phyloP scores from a whole-genome alignment of 1,140 invertebrate species.

The Bombus vancouverensis region DNA sequence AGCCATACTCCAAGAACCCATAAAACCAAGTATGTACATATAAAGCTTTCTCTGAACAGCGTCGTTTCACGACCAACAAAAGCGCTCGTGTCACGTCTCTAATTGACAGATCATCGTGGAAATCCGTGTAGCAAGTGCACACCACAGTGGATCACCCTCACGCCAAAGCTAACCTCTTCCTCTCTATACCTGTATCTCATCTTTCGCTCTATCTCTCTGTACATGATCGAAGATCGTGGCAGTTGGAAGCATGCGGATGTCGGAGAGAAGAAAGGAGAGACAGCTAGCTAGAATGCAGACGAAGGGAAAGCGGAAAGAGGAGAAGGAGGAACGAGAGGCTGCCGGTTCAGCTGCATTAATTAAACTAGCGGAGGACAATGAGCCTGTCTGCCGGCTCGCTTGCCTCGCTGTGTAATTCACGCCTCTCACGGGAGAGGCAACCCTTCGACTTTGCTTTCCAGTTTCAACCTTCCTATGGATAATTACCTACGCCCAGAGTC shows the following conservation, averaged over 20 bases:
- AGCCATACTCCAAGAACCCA: too few relatives aligned
- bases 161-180: not conserved
- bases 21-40: too few relatives aligned
- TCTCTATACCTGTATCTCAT: not conserved
- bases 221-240: slow-evolving; percentile 27
- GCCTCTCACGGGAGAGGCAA: slow-evolving; percentile 73
- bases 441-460: slow-evolving; percentile 72
- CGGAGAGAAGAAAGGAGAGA: slow-evolving; percentile 13
- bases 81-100: not conserved
- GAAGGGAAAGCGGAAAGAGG: slow-evolving; percentile 13
- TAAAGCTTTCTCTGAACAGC: too few relatives aligned
- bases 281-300: slow-evolving; percentile 3
- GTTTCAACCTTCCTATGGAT: slow-evolving; percentile 70
- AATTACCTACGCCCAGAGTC: slow-evolving; percentile 66
- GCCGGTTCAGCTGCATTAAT: slow-evolving; percentile 75
- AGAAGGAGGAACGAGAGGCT: slow-evolving; percentile 56
- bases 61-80: too few relatives aligned
- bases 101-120: slow-evolving; percentile 17
- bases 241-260: slow-evolving; percentile 1
- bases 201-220: slow-evolving; percentile 15
- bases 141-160: not conserved
- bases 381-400: slow-evolving; percentile 79
- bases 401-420: slow-evolving; percentile 82
- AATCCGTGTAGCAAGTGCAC: slow-evolving; percentile 42
- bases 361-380: slow-evolving; percentile 73